A percentile compares a stretch with the other conserved stretches of the same genome.
phyloP scores from a whole-genome alignment of 2,888 invertebrate genomes.

The Drosophila setosimentum region DNA sequence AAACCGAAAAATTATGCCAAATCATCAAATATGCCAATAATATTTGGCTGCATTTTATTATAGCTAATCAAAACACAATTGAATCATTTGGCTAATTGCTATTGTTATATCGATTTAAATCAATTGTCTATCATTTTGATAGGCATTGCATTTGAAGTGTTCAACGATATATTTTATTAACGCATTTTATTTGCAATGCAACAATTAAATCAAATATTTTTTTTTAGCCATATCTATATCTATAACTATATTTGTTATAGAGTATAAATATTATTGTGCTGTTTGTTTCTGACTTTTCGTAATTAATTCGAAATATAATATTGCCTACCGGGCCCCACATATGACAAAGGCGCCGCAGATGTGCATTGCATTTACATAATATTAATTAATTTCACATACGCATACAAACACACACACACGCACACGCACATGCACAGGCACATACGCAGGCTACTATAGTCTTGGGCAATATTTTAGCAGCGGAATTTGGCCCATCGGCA shows the following conservation, averaged over 20 bases:
- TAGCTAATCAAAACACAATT: neutral
- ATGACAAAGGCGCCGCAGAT: slow-evolving; percentile 69
- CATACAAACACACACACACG: neutral
- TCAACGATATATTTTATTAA: neutral
- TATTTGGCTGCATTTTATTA: neutral
- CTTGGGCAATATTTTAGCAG: slow-evolving; percentile 61
- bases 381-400: slow-evolving; percentile 73
- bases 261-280: slow-evolving; percentile 26
- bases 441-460: slow-evolving; percentile 16
- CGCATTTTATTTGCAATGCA: neutral
- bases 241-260: neutral
- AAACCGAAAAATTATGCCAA: neutral
- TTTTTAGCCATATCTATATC: neutral
- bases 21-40: neutral
- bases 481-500: slow-evolving; percentile 53
- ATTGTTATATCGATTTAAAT: neutral
- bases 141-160: neutral
- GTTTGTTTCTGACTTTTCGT: slow-evolving; percentile 24
- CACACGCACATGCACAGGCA: slow-evolving; percentile 16
- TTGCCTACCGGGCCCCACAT: slow-evolving; percentile 13
- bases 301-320: slow-evolving; percentile 43
- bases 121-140: neutral
- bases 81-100: neutral
- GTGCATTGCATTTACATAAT: slow-evolving; percentile 67
- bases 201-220: neutral